Evolutionary conservation across 2,113 vertebrate species (phyloP).

Genomic region (Monarcha castaneiventris): DNA sequence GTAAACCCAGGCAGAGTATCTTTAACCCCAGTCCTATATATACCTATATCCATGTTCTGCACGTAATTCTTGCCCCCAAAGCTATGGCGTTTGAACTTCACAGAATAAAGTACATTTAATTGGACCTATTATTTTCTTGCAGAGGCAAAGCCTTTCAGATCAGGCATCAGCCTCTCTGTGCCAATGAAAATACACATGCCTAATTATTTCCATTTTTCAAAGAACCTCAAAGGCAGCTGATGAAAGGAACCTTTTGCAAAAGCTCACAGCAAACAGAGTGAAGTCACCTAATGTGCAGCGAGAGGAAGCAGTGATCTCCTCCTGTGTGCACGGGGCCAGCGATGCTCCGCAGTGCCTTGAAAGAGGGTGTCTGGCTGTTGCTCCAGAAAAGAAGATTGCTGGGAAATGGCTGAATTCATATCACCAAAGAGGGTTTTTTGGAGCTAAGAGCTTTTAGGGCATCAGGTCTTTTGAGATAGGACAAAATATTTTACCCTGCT

Average conservation of each 20-base stretch:
- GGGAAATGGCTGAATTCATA: background rate
- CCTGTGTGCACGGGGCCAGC: background rate
- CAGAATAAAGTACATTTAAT: constrained; percentile 72
- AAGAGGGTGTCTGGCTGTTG: background rate
- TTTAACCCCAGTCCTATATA: background rate
- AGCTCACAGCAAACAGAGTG: constrained; percentile 59
- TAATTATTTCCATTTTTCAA: constrained; percentile 74
- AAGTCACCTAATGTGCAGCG: constrained; percentile 48
- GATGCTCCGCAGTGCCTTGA: background rate
- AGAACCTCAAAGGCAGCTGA: constrained; percentile 71
- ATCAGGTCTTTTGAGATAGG: background rate
- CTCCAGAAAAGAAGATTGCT: background rate
- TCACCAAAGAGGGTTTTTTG: background rate
- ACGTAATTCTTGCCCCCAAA: constrained; percentile 59
- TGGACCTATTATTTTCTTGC: constrained; percentile 69
- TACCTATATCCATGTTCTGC: constrained; percentile 9
- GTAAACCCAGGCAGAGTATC: background rate
- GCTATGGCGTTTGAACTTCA: constrained; percentile 65
- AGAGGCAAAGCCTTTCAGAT: constrained; percentile 68
- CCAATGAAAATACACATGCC: constrained; percentile 70
- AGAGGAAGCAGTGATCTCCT: constrained; percentile 23
- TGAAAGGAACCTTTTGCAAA: constrained; percentile 69
- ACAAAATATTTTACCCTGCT: background rate
- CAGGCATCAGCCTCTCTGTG: constrained; percentile 61
- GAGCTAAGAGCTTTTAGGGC: background rate